A percentile compares a stretch with the other conserved stretches of the same genome.
phyloP scores from a whole-genome alignment of 2,113 vertebrate genomes.

The Martes martes region DNA sequence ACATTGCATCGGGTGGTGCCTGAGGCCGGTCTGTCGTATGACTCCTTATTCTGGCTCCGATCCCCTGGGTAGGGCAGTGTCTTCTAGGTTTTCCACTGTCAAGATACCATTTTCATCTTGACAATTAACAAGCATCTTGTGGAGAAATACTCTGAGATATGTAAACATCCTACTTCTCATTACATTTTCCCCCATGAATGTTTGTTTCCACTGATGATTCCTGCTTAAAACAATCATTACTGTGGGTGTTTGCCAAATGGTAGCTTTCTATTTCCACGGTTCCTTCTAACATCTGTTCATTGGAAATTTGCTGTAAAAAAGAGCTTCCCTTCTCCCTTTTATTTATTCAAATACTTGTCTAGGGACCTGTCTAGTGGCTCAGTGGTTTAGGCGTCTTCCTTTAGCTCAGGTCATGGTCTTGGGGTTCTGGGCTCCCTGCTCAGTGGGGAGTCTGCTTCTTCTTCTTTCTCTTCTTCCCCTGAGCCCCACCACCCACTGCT shows the following conservation, averaged over 20 bases:
- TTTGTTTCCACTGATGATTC: neutral
- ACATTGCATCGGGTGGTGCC: rapidly evolving
- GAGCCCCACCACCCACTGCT: no score
- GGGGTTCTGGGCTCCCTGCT: no score
- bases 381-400: neutral
- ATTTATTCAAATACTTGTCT: neutral
- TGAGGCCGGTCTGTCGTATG: rapidly evolving
- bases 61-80: neutral
- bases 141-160: neutral
- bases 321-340: neutral
- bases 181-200: neutral
- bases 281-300: neutral
- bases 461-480: no score
- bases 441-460: no score
- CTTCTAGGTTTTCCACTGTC: neutral
- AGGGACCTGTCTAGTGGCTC: neutral
- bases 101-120: neutral
- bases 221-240: neutral
- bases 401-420: no score
- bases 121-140: neutral
- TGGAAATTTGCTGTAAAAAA: neutral
- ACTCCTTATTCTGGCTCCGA: neutral
- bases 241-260: neutral
- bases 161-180: neutral
- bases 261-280: neutral